Conservation (phyloP, 1,140 invertebrate species). For the Ladona fulva region DNA sequence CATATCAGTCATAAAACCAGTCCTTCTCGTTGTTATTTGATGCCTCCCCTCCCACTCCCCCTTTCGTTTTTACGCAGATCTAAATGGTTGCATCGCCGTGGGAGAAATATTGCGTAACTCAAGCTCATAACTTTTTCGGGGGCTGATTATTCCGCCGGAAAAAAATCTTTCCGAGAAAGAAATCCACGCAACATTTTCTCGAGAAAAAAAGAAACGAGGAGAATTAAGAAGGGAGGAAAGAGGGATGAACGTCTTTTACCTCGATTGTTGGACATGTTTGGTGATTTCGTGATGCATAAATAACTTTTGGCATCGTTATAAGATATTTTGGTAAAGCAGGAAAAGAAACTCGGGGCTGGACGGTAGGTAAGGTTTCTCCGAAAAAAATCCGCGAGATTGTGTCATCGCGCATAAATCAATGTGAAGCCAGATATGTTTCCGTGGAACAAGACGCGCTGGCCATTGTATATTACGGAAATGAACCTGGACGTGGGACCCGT, state of each 20-base stretch:
- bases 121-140: not conserved
- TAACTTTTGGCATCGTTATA: not conserved
- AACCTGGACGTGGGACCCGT: not conserved
- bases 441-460: not conserved
- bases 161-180: not conserved
- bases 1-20: not conserved
- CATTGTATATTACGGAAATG: constrained; percentile 2
- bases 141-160: not conserved
- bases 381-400: not conserved
- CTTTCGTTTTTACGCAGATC: not conserved
- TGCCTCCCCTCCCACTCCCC: not conserved
- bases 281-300: not conserved
- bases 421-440: not conserved
- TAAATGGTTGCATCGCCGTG: not conserved
- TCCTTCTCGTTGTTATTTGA: not conserved
- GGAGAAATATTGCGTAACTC: not conserved
- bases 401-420: not conserved
- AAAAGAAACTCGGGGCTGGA: not conserved
- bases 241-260: not conserved
- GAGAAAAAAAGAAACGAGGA: not conserved
- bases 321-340: not conserved
- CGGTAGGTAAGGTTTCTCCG: not conserved
- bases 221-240: not conserved
- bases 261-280: constrained; percentile 1
- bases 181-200: not conserved